These are phyloP conservation scores for Erynnis tages DNA, from an alignment of 2,888 invertebrate species.

Conservation along the genomic window DNA sequence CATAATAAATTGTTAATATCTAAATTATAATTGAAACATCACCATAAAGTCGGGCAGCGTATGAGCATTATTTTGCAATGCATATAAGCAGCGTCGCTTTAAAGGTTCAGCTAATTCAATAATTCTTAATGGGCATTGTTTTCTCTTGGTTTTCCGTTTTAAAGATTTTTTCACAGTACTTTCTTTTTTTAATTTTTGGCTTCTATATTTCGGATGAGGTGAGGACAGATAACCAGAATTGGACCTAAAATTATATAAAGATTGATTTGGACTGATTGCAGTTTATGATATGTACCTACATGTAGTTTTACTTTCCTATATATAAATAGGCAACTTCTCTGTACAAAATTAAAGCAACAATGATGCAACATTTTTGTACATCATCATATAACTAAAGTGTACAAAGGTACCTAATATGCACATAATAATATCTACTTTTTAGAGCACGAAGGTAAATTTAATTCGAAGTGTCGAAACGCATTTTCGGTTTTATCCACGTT, in stretches of 20 bases:
- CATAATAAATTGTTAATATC: too few relatives aligned
- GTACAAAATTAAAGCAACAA: too few relatives aligned
- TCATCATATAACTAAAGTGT: background rate
- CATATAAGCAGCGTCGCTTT: constrained; percentile 65
- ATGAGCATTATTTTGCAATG: constrained; percentile 56
- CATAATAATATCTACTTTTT: constrained; percentile 15
- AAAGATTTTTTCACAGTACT: background rate
- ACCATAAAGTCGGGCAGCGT: constrained; percentile 63
- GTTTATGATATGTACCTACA: too few relatives aligned
- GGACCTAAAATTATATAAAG: too few relatives aligned
- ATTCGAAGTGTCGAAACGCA: constrained; percentile 34
- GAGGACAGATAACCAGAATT: too few relatives aligned
- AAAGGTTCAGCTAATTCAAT: constrained; percentile 62
- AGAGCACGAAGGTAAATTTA: constrained; percentile 30
- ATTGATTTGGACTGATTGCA: too few relatives aligned
- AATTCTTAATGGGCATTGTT: constrained; percentile 56
- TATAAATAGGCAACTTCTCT: too few relatives aligned
- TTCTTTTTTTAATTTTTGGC: constrained; percentile 9
- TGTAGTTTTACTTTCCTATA: too few relatives aligned
- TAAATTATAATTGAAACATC: constrained; percentile 16
- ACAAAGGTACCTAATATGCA: too few relatives aligned
- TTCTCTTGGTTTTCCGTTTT: background rate
- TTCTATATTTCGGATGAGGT: background rate
- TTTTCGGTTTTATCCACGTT: constrained; percentile 30
- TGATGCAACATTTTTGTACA: background rate